Evolutionary conservation across 2,113 vertebrate species (phyloP).

Genomic region (Puffinus mauretanicus): DNA sequence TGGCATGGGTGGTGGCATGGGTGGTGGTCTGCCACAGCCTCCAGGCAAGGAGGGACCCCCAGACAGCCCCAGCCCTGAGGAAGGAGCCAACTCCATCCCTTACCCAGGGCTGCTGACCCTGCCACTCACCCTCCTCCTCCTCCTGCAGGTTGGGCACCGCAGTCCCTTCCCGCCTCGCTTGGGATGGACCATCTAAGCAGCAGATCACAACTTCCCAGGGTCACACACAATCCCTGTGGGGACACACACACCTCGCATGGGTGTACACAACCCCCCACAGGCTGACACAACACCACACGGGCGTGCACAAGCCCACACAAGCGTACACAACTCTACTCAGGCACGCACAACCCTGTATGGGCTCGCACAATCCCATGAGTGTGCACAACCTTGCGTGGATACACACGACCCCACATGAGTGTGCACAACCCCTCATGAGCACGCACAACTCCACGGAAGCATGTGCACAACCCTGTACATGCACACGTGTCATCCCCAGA

Average conservation of each 20-base stretch:
- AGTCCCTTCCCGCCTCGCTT: not conserved
- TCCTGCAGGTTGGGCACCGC: rapidly evolving
- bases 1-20: not conserved
- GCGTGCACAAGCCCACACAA: not conserved
- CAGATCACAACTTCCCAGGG: not conserved
- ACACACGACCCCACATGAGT: rapidly evolving
- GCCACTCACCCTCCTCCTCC: not conserved
- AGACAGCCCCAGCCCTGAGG: not conserved
- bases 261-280: not conserved
- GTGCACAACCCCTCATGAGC: not conserved
- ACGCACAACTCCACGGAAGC: not conserved
- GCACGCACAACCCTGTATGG: not conserved
- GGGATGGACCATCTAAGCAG: not conserved
- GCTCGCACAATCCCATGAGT: not conserved
- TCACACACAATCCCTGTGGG: not conserved
- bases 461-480: rapidly evolving
- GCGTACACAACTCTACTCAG: not conserved
- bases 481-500: rapidly evolving
- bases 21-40: not conserved
- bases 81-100: not conserved
- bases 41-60: not conserved
- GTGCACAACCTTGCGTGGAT: not conserved
- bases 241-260: rapidly evolving
- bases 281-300: not conserved
- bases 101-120: no score